Evolutionary conservation across 35 echinoderm and acorn worm species (phyloP), one percentile per base, ranked within the genome.

Genomic region (Diadema setosum): DNA sequence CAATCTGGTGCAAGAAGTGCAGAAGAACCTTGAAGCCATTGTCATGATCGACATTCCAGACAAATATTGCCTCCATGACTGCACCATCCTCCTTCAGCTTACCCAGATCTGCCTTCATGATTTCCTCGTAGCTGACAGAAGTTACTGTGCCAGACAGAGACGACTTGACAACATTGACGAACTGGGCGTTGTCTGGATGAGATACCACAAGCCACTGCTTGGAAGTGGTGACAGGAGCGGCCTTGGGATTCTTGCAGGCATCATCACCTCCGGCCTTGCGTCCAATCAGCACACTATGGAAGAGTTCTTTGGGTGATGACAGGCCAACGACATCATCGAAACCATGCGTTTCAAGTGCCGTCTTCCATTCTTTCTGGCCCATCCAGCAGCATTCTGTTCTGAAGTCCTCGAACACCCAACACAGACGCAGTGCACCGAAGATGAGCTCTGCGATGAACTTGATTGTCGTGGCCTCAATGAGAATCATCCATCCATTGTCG

Each of bases 381-480:
- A 91, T 32, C 95, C 95, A 97, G 76, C 95, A 97, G 14, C 88
- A 86, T 80, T 91, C 88, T 48, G 83, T 86, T 58, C 95, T 84
- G 52, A 88, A 82, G 46, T 97, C 95, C 39, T 94, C 88, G 49
- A 83, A 91, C 16, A 85, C 70, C 91, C 88, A 88, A 65, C 95
- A 97, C 21, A 97, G 86, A 83, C 87, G 75, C 29, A 97, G 35
- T 31, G 95, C 87, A 17, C 91, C 95, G 61, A 97, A 97, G 5
- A 93, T 80, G 48, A 97, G 75, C 55, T 97, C 95, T 41, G 91
- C 82, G 14, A 97, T 85, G 85, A 84, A 91, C 44, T 82, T 75
- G 14, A 85, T 70, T n/a, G 64, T 87, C 32, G 95, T 97, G 42
- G 85, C 95, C 56, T 97, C 95, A 50, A 86, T 89, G 33, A 97